Evolutionary conservation across 2,888 invertebrate species (phyloP).

Genomic region (Ochlodes sylvanus): DNA sequence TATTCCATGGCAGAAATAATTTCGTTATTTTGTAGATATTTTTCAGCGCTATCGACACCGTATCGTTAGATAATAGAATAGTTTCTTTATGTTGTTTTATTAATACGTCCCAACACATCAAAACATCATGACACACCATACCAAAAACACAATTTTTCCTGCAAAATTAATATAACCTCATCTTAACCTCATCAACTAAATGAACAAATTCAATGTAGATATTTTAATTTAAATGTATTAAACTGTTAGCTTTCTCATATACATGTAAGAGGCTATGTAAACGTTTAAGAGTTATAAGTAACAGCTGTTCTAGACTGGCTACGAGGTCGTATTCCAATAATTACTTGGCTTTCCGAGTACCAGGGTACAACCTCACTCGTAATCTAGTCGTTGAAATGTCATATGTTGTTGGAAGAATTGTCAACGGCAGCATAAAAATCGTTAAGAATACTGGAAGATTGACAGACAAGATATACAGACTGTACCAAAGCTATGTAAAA

Average conservation of each 20-base stretch:
- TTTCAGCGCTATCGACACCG: too few species aligned
- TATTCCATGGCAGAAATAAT: too few species aligned
- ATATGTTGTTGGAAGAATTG: neutral
- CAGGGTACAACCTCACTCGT: neutral
- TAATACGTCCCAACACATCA: too few species aligned
- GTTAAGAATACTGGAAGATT: constrained; percentile 4
- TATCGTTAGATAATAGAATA: too few species aligned
- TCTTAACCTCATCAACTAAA: neutral
- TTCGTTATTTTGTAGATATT: too few species aligned
- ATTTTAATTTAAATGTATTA: neutral
- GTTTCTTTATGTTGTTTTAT: too few species aligned
- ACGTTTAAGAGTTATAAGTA: neutral
- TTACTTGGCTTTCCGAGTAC: neutral
- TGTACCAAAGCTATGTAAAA: constrained; percentile 40
- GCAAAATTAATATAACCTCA: too few species aligned
- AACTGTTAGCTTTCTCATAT: neutral
- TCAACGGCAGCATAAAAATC: neutral
- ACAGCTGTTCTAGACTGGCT: neutral
- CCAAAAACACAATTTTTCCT: too few species aligned
- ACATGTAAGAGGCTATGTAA: neutral
- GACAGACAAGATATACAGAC: constrained; percentile 31
- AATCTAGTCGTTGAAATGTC: neutral
- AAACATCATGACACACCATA: too few species aligned
- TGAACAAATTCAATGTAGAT: neutral
- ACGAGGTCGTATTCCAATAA: neutral